Base-by-base conservation (phyloP, 2,113 vertebrate genomes). In the Promerops cafer region DNA sequence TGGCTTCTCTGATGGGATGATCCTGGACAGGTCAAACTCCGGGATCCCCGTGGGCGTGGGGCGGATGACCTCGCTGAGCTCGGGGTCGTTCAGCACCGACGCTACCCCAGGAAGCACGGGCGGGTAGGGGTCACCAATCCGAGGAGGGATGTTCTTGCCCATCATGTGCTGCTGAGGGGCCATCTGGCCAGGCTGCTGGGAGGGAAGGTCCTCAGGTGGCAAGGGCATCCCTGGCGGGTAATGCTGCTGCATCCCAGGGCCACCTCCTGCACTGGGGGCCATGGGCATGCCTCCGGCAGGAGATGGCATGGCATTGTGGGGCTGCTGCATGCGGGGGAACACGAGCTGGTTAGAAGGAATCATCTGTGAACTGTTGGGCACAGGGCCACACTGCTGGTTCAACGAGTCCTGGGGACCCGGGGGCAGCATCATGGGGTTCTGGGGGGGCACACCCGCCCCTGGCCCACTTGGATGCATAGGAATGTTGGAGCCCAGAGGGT, bases 1-100 rank as follows among this genome's bases (percentile, higher is more conserved):
- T 54, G 99, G 99, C 95, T 99, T 99, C 98, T 99, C 99, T 0
- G 99, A 99, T 1, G 99, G 99, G 98, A 99, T 99, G 98, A 99
- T 99, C 91, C 99, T 98, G 33, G 99, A 99, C 39, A 99, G 98
- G 96, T 99, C 99, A 57, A 99, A 99, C 96, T 99, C 99, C 0
- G 99, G 99, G 95, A 99, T 99, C 21, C 99, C 99, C 0, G 99
- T 98, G 68, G 99, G 99, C 11, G 98, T 98, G 81, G 99, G 98
- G 63, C 99, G 98, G 94, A 99, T 99, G 77, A 99, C 99, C 65
- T 99, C 99, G 5, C 99, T 99, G 79, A 99, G 98, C 97, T 99
- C 99, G 0, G 99, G 99, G 70, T 99, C 99, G 1, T 98, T 98
- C 96, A 99, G 98, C 90, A 98, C 97, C 0, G 98, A 97, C 1